phyloP scores from a whole-genome alignment of 2,113 vertebrate species.

The Oceanodroma tethys region DNA sequence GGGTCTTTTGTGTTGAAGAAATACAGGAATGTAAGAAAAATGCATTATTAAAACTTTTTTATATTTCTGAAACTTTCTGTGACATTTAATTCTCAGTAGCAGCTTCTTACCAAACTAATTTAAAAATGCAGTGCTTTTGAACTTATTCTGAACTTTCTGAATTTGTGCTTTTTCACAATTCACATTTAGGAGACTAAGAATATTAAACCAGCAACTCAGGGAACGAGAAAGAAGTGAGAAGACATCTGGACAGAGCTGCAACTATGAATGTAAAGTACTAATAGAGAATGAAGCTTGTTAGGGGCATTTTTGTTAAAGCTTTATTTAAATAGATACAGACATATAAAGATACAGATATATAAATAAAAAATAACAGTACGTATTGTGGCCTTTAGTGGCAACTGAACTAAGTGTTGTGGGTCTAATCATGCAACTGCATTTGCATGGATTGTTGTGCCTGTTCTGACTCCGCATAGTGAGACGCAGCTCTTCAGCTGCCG shows the following conservation, averaged over 20 bases:
- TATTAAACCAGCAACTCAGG: slow-evolving; percentile 80
- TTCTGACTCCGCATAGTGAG: not conserved
- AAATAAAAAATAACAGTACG: not conserved
- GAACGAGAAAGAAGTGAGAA: slow-evolving; percentile 74
- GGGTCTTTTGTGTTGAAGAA: not conserved
- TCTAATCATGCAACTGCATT: not conserved
- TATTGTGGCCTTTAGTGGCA: not conserved
- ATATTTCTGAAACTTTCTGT: not conserved
- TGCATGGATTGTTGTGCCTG: not conserved
- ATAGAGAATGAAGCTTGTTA: not conserved
- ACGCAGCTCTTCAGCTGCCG: not conserved
- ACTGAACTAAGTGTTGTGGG: not conserved
- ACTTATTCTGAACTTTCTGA: not conserved
- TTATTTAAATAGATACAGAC: not conserved
- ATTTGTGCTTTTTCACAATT: slow-evolving; percentile 39
- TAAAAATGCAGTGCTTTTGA: not conserved
- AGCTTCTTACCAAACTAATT: not conserved
- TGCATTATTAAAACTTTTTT: not conserved
- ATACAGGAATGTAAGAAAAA: not conserved
- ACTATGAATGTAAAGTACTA: slow-evolving; percentile 77
- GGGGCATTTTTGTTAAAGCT: not conserved
- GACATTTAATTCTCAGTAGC: not conserved
- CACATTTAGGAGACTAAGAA: slow-evolving; percentile 75
- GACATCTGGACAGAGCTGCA: slow-evolving; percentile 57
- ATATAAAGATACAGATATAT: not conserved